These are phyloP conservation scores for Egretta garzetta DNA, from an alignment of 2,113 vertebrate genomes.

Conservation along the genomic window DNA sequence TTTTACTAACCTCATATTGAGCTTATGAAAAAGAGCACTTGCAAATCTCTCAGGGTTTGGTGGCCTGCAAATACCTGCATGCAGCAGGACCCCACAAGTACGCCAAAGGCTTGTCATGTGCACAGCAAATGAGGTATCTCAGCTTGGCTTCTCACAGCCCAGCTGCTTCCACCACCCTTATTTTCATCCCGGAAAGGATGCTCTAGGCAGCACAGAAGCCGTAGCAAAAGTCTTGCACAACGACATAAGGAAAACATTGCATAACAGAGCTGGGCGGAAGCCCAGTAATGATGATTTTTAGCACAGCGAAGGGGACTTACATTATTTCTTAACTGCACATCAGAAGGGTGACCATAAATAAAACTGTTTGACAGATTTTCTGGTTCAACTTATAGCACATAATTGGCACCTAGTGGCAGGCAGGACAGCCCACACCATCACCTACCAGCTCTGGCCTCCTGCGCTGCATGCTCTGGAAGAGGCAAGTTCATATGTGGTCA, in stretches of 20 bases:
- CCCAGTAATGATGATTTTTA: background rate
- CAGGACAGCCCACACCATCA: background rate
- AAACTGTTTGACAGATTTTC: background rate
- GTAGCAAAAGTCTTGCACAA: background rate
- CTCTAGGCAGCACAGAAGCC: background rate
- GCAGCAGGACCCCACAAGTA: background rate
- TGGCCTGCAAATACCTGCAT: background rate
- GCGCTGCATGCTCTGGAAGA: rapidly evolving
- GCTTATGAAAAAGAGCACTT: background rate
- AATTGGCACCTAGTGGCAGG: background rate
- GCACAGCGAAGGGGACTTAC: background rate
- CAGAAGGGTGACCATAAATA: background rate
- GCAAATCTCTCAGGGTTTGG: background rate
- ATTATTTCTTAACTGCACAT: background rate
- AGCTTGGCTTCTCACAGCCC: background rate
- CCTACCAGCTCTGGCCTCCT: background rate
- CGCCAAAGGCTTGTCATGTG: background rate
- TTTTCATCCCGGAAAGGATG: background rate
- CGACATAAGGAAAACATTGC: background rate
- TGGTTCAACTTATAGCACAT: background rate
- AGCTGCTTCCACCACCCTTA: background rate
- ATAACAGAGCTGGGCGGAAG: background rate
- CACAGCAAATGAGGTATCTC: background rate
- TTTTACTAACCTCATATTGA: background rate
- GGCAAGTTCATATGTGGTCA: background rate